phyloP scores from a whole-genome alignment of 2,797 vertebrate genomes.

The Microcaecilia unicolor region DNA sequence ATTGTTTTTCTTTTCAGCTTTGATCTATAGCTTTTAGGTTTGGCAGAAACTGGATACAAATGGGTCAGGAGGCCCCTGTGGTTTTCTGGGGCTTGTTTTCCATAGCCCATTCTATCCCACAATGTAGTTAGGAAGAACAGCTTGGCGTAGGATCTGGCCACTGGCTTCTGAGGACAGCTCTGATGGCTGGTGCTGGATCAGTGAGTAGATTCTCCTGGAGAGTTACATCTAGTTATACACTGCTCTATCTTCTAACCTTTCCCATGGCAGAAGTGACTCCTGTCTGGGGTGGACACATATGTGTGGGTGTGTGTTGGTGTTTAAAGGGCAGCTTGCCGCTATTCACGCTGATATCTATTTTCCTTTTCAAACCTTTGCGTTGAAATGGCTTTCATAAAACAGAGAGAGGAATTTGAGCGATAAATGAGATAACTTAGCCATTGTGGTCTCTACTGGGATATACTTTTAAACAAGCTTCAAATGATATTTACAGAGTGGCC shows the following conservation, averaged over 20 bases:
- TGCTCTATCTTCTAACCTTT: neutral
- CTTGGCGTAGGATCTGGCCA: conserved; percentile 28
- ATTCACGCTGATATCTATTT: too few species aligned
- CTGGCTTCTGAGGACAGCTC: conserved; percentile 17
- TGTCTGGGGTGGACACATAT: too few species aligned
- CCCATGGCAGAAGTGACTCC: neutral
- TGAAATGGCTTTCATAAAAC: too few species aligned
- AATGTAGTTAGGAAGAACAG: conserved; percentile 32
- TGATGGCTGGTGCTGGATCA: conserved; percentile 6
- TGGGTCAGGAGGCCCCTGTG: conserved; percentile 48
- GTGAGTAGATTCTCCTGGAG: neutral
- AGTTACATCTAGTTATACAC: neutral
- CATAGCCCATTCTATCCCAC: conserved; percentile 35
- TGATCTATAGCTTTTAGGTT: conserved; percentile 40
- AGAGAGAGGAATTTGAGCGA: too few species aligned
- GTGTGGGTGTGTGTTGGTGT: too few species aligned
- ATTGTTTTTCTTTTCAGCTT: conserved; percentile 39
- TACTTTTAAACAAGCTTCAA: too few species aligned
- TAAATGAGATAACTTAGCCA: too few species aligned
- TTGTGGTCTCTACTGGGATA: too few species aligned
- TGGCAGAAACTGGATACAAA: conserved; percentile 45
- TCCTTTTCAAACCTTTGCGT: too few species aligned
- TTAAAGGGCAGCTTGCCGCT: too few species aligned
- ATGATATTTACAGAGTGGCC: too few species aligned
- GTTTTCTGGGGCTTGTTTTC: conserved; percentile 44